Evolutionary conservation across 1,140 invertebrate genomes (phyloP).

Genomic region (Helicorthomorpha holstii): DNA sequence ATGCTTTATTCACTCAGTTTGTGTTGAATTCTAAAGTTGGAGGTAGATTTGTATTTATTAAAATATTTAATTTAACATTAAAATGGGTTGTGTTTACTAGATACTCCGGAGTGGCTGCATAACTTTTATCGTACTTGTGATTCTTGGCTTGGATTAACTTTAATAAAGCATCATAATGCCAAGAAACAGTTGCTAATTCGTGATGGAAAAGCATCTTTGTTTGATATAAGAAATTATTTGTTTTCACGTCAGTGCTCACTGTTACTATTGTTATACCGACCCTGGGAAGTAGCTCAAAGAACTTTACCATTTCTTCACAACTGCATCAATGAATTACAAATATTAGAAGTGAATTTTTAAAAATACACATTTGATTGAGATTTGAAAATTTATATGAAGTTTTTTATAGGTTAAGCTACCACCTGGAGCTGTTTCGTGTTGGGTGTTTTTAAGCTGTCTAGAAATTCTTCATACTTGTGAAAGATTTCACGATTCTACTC

Average conservation of each 20-base stretch:
- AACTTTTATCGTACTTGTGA: slow-evolving; percentile 44
- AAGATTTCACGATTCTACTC: slow-evolving; percentile 40
- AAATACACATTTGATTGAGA: background rate
- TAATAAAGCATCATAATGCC: slow-evolving; percentile 45
- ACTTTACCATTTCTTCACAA: slow-evolving; percentile 73
- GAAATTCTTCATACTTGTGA: slow-evolving; percentile 65
- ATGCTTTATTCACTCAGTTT: slow-evolving; percentile 92
- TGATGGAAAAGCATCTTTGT: slow-evolving; percentile 49
- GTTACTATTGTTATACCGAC: slow-evolving; percentile 54
- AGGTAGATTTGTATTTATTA: slow-evolving; percentile 29
- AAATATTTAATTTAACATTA: background rate
- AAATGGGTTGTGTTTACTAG: slow-evolving; percentile 7
- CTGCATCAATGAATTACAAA: slow-evolving; percentile 56
- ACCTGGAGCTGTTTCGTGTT: slow-evolving; percentile 71
- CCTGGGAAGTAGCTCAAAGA: slow-evolving; percentile 69
- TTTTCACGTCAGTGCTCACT: slow-evolving; percentile 83
- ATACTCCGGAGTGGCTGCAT: slow-evolving; percentile 17
- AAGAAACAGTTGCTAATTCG: slow-evolving; percentile 47
- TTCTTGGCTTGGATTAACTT: slow-evolving; percentile 61
- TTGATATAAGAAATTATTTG: slow-evolving; percentile 86
- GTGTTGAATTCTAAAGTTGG: slow-evolving; percentile 76
- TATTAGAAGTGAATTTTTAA: slow-evolving; percentile 45
- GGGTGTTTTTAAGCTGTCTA: slow-evolving; percentile 79
- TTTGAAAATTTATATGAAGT: background rate
- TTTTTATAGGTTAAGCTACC: slow-evolving; percentile 34